These are phyloP conservation scores for Crypturellus undulatus DNA, from an alignment of 2,113 vertebrate species.

Conservation along the genomic window DNA sequence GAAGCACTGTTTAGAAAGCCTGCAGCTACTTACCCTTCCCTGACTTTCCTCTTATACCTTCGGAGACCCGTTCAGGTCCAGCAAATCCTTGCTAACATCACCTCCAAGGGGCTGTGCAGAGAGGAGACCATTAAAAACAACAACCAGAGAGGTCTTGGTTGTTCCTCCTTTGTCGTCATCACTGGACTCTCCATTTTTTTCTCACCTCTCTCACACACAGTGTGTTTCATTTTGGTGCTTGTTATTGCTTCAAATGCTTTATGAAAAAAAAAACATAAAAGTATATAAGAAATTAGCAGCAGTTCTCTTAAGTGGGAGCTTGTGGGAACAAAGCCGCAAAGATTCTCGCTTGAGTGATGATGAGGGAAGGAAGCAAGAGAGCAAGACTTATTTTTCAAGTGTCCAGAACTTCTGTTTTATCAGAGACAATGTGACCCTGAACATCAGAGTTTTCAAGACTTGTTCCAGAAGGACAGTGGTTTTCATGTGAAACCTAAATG, in stretches of 20 bases:
- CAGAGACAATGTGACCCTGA: background rate
- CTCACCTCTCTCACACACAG: background rate
- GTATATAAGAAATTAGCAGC: background rate
- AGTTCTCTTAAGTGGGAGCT: conserved; percentile 2
- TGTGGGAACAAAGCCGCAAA: conserved; percentile 6
- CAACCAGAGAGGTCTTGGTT: background rate
- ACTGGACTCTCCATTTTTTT: background rate
- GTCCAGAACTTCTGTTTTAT: background rate
- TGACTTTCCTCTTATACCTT: conserved; percentile 43
- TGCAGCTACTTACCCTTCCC: conserved; percentile 37
- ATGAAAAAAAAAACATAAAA: conserved; percentile 25
- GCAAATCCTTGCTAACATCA: background rate
- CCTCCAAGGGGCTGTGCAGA: background rate
- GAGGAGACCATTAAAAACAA: background rate
- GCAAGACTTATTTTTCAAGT: background rate
- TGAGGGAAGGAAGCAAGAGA: background rate
- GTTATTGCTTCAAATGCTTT: conserved; percentile 40
- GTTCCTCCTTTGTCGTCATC: background rate
- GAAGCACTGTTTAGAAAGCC: conserved; percentile 13
- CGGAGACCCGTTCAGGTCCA: background rate
- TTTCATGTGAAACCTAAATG: background rate
- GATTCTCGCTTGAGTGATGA: background rate
- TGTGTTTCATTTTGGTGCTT: background rate
- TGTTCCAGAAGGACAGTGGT: background rate
- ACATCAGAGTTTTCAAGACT: background rate